Evolutionary conservation across 2,113 vertebrate genomes (phyloP).

Genomic region (Poeciliopsis turrubarensis): DNA sequence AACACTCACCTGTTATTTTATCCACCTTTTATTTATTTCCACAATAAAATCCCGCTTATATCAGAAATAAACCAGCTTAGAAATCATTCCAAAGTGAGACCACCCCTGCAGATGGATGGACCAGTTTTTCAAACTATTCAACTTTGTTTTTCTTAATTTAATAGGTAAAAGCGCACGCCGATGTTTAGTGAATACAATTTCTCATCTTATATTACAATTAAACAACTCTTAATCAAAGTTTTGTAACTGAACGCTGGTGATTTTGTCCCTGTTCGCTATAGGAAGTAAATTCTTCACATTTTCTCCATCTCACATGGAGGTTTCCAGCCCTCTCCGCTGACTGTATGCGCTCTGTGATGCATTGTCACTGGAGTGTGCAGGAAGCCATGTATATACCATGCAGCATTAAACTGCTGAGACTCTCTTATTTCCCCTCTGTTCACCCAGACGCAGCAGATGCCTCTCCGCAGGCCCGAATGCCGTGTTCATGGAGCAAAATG

Average conservation of each 20-base stretch:
- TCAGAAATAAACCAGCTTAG: too few species aligned
- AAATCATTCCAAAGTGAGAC: too few species aligned
- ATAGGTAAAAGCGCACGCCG: neutral
- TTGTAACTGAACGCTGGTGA: too few species aligned
- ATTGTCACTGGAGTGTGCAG: slow-evolving; percentile 38
- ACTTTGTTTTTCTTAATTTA: neutral
- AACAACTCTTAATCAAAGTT: too few species aligned
- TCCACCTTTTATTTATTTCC: too few species aligned
- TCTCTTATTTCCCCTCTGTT: slow-evolving; percentile 42
- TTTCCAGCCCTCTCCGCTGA: slow-evolving; percentile 8
- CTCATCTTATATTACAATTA: neutral
- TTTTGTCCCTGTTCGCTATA: too few species aligned
- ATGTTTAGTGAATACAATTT: neutral
- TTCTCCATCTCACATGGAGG: neutral
- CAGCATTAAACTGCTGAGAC: slow-evolving; percentile 59
- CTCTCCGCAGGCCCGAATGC: slow-evolving; percentile 30
- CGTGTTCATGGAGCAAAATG: slow-evolving; percentile 33
- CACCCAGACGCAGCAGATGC: slow-evolving; percentile 46
- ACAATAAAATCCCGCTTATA: too few species aligned
- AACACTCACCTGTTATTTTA: too few species aligned
- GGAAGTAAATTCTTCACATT: neutral
- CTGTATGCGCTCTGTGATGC: slow-evolving; percentile 25
- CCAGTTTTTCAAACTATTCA: too few species aligned
- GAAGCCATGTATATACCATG: slow-evolving; percentile 51
- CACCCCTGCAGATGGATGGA: too few species aligned